phyloP scores from a whole-genome alignment of 2,797 vertebrate species.

The Bryconaethiops microstoma region DNA sequence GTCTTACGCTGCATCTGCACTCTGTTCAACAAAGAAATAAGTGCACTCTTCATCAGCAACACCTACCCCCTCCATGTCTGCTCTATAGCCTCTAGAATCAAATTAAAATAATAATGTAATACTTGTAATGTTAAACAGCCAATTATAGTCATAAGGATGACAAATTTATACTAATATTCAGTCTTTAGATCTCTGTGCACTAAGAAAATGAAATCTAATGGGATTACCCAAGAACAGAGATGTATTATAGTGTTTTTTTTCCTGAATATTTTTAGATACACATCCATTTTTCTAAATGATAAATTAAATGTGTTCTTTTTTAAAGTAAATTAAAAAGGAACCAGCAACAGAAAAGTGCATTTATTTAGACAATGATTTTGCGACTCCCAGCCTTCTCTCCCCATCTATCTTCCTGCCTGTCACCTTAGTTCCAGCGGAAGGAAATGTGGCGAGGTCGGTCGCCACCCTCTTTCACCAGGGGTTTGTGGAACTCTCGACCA shows the following conservation, averaged over 20 bases:
- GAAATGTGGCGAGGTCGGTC: constrained; percentile 97
- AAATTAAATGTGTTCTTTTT: constrained; percentile 66
- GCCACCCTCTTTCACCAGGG: constrained; percentile 97
- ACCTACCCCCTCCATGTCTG: constrained; percentile 42
- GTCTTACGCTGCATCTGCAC: constrained; percentile 76
- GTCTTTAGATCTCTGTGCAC: constrained; percentile 73
- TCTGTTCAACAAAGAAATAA: constrained; percentile 81
- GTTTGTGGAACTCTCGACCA: constrained; percentile 99
- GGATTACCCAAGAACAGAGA: constrained; percentile 71
- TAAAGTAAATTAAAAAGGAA: constrained; percentile 81
- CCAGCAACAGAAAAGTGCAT: constrained; percentile 99
- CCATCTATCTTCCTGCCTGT: constrained; percentile 65
- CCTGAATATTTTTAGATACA: constrained; percentile 74
- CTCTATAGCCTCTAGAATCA: constrained; percentile 62
- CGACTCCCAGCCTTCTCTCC: constrained; percentile 76
- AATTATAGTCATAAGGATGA: constrained; percentile 77
- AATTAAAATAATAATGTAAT: constrained; percentile 65
- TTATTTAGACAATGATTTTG: constrained; percentile 88
- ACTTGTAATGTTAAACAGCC: constrained; percentile 68
- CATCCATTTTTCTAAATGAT: constrained; percentile 76
- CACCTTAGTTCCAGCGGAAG: constrained; percentile 96
- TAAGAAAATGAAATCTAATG: constrained; percentile 70
- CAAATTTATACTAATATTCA: constrained; percentile 60
- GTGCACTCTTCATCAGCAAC: constrained; percentile 88
- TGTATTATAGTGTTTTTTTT: constrained; percentile 70